Base-by-base conservation (phyloP, 2,113 vertebrate species). In the Myxocyprinus asiaticus region DNA sequence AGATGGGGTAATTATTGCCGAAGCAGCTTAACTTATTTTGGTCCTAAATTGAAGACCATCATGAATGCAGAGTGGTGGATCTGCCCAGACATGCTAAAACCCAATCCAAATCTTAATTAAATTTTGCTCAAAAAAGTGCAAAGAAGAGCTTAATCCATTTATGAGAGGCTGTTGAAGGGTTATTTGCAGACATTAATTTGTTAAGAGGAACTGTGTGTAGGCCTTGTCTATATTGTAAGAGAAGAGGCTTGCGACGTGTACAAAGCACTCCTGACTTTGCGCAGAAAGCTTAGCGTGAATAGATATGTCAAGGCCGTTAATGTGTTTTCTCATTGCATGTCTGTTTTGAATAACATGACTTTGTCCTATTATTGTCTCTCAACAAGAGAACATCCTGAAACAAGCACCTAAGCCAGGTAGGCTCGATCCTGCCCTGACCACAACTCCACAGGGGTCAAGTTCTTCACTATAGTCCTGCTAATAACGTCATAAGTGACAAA, bases 401-500 rank as follows among this genome's bases (percentile, higher is more conserved):
- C 89, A 90, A 92, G 89, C 87, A 88, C 88, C 87, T 93, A 90
- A 90, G 93, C 92, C 94, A 96, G 95, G 92, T 94, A 94, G 93
- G 92, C 89, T 80, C 83, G 93, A 88, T 92, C 87, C 86, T 87
- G 80, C 82, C 85, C 86, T 88, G 88, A 96, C 94, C 92, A 95
- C 93, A 87, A 88, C 96, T 92, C 95, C 83, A 82, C 92, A 84
- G 96, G 95, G 94, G 94, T 95, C 92, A 95, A 92, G 93, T 95
- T 94, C 92, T 95, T 91, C 91, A 94, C 78, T 87, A 91, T 87
- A 88, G 85, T 88, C 91, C 62, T 88, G 94, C 93, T 96, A 97
- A 97, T 95, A 95, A 94, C 93, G 94, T 89, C 92, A 92, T 95
- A 95, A 96, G 94, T 92, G 95, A 95, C 90, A 89, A 82, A 92